Conservation (phyloP, 2,888 invertebrate species). For the Mythimna loreyi region DNA sequence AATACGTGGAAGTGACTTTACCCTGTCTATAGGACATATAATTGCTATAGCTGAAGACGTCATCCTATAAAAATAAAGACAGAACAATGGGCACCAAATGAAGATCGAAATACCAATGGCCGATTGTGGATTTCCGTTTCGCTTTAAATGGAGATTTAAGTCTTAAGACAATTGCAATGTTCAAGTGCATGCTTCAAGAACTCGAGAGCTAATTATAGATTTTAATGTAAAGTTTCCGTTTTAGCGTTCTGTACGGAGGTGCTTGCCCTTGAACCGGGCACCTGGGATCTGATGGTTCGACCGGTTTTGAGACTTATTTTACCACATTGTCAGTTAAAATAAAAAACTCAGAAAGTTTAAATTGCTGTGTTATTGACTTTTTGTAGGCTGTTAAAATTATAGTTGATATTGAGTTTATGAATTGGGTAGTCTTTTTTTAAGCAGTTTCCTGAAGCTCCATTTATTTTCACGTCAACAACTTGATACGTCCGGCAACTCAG, state of each 20-base stretch:
- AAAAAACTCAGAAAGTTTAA: conserved; percentile 36
- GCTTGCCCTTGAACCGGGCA: conserved; percentile 61
- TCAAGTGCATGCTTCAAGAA: conserved; percentile 35
- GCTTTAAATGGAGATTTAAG: conserved; percentile 28
- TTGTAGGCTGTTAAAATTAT: conserved; percentile 22
- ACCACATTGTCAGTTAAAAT: conserved; percentile 37
- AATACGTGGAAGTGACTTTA: background rate
- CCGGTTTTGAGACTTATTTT: conserved; percentile 59
- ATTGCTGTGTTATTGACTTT: conserved; percentile 25
- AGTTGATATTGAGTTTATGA: background rate
- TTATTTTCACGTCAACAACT: background rate
- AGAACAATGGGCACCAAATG: conserved; percentile 40
- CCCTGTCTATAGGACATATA: too few species aligned
- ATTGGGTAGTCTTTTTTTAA: conserved; percentile 4
- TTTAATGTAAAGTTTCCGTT: conserved; percentile 56
- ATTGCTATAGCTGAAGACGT: conserved; percentile 7
- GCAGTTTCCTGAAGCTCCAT: background rate
- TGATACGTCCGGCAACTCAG: background rate
- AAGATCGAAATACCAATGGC: conserved; percentile 24
- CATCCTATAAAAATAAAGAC: conserved; percentile 25
- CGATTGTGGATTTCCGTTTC: conserved; percentile 33
- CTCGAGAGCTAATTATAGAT: conserved; percentile 50
- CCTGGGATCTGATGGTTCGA: conserved; percentile 52
- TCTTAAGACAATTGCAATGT: conserved; percentile 25
- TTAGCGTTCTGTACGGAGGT: conserved; percentile 46